Evolutionary conservation across 2,113 vertebrate species (phyloP).

Genomic region (Manacus vitellinus): DNA sequence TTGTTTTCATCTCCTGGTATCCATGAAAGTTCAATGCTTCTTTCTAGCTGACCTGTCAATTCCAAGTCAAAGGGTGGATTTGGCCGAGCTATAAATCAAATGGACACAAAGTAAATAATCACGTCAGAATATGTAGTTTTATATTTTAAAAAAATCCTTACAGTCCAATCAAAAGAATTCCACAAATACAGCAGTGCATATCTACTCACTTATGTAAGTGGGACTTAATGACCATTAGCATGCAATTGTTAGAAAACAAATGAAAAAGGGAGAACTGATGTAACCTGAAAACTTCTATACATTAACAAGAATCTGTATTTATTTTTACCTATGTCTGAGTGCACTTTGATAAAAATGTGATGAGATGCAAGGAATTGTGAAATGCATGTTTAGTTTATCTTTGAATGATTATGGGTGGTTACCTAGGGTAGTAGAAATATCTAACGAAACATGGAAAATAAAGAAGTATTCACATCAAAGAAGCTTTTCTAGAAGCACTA

Average conservation of each 20-base stretch:
- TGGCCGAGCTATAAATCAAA: constrained; percentile 84
- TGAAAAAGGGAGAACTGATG: constrained; percentile 6
- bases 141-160: neutral
- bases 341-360: neutral
- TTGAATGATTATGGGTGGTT: neutral
- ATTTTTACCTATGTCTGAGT: neutral
- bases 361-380: neutral
- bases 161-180: neutral
- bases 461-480: neutral
- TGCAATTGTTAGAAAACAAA: constrained; percentile 58
- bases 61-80: constrained; percentile 93
- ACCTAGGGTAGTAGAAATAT: neutral
- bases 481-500: neutral
- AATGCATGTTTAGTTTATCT: neutral
- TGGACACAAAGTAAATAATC: constrained; percentile 5
- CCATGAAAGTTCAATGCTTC: constrained; percentile 91
- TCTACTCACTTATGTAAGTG: neutral
- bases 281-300: neutral
- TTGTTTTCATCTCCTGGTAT: constrained; percentile 92
- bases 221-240: constrained; percentile 34
- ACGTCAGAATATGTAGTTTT: neutral
- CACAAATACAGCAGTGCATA: neutral
- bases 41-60: constrained; percentile 86
- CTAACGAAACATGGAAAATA: constrained; percentile 15
- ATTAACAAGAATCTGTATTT: neutral